Evolutionary conservation across 2,888 invertebrate species (phyloP), one percentile per base, ranked within the genome.

Genomic region (Ormyrus nitidulus): DNA sequence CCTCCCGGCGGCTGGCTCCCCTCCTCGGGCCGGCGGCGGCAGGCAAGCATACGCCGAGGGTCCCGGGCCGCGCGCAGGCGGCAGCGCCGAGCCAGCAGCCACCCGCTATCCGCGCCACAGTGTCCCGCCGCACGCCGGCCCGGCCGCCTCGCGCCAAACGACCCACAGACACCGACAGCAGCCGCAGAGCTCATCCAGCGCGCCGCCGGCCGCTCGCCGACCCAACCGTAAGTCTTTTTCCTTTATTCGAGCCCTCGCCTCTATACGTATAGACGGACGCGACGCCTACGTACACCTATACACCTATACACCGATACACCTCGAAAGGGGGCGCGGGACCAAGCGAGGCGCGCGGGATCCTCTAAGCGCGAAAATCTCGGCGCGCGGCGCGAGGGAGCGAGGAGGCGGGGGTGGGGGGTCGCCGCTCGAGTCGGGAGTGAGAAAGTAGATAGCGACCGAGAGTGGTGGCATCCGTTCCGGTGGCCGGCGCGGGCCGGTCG

Each of bases 91-190:
- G 34, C 34, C 34, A 58, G 51, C 53, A 69, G 81, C 81, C 74
- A 70, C 74, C 81, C 73, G 77, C 80, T 48, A 82, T 84, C 82
- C 83, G 83, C 85, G 86, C 86, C 86, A 86, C 89, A 90, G 90
- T 89, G 89, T 90, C 89, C 90, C 89, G 89, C 88, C 88, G 89
- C 90, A 89, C 88, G 89, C 87, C 89, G 90, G 88, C 87, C 88
- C 88, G 90, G 89, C 88, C 89, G 88, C 89, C 86, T 68, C 72
- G 66, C 88, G 88, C 34, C 34, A 4, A 34, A 2, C 13, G 34
- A 34, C 34, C 34, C 34, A 34, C 34, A 34, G 34, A 4, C 3
- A 34, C 34, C 34, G 34, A 34, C 34, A 34, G 34, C 34, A 34
- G 34, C 34, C 34, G 34, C 34, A 13, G 13, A 13, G 13, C 34